These are phyloP conservation scores for Dolichallabes microphthalmus DNA, from an alignment of 2,113 vertebrate genomes.

Conservation along the genomic window DNA sequence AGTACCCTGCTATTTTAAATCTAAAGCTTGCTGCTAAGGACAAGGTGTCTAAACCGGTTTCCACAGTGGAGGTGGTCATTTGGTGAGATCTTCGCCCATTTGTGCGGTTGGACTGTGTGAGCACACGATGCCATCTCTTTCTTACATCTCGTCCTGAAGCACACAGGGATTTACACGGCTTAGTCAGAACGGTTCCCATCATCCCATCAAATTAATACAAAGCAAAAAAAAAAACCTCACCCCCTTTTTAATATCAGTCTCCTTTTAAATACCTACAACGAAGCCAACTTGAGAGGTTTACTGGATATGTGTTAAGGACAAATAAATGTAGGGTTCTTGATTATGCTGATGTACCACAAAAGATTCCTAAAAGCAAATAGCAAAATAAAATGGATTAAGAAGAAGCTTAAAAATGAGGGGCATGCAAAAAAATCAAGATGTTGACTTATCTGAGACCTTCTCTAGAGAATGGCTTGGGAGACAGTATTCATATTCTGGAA, in stretches of 20 bases:
- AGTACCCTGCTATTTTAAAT: conserved; percentile 86
- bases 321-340: conserved; percentile 25
- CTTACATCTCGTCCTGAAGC: conserved; percentile 99
- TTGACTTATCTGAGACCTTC: conserved; percentile 62
- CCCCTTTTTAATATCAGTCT: conserved; percentile 29
- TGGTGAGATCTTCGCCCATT: conserved; percentile 99
- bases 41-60: conserved; percentile 90
- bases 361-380: conserved; percentile 20
- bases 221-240: conserved; percentile 68
- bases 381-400: conserved; percentile 15
- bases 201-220: conserved; percentile 70
- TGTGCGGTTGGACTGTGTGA: conserved; percentile 98
- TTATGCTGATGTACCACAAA: conserved; percentile 68
- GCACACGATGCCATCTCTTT: conserved; percentile 99
- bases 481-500: conserved; percentile 76
- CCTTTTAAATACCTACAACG: conserved; percentile 33
- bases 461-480: conserved; percentile 68
- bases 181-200: conserved; percentile 98
- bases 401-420: conserved; percentile 48
- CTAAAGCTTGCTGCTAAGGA: conserved; percentile 90
- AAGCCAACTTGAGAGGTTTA: conserved; percentile 17
- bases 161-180: conserved; percentile 99
- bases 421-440: conserved; percentile 76
- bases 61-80: conserved; percentile 97
- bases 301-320: conserved; percentile 1